Evolutionary conservation across 2,888 invertebrate species (phyloP), one percentile per base, ranked within the genome.

Genomic region (Brachyopa scutellaris): DNA sequence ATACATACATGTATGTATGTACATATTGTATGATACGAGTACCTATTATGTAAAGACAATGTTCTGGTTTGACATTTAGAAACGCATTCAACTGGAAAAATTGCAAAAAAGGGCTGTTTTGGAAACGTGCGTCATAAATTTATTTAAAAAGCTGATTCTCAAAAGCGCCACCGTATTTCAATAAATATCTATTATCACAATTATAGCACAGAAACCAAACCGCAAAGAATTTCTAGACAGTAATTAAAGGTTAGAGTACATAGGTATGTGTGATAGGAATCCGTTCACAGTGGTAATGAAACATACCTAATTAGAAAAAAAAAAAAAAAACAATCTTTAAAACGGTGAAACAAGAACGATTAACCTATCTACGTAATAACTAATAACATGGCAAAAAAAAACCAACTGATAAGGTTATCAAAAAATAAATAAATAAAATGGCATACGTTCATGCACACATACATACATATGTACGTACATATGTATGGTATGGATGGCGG

Each of bases 361-460:
- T 70, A 64, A 82, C 76, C 80, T n/a, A n/a, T n/a, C n/a, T 76
- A 82, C 70, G 80, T 76, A 74, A 64, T 76, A 69, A 74, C 61
- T 55, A 67, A 64, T 57, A 66, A 64, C 66, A 38, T 57, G 40
- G 31, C 31, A 45, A 74, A 74, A 67, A 45, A 74, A 74, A 67
- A 64, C 55, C 61, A 76, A 66, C 53, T 82, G 76, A 70, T 82
- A 76, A 64, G 57, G 69, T 74, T 80, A 69, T 80, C 69, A 49
- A 17, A 26, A 45, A 59, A 38, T 42, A 55, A 66, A 72, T 40
- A 42, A 66, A 62, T 40, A 69, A 29, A 45, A 13, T 19, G 8
- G 47, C 21, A 19, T 38, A 7, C 9, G 64, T 59, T 15, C 15
- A 15, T 15, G 23, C 33, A 15, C 26, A 70, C 59, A 26, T 26